These are phyloP conservation scores for Lasioglossum villosulum DNA, from an alignment of 2,888 invertebrate species.

Conservation along the genomic window DNA sequence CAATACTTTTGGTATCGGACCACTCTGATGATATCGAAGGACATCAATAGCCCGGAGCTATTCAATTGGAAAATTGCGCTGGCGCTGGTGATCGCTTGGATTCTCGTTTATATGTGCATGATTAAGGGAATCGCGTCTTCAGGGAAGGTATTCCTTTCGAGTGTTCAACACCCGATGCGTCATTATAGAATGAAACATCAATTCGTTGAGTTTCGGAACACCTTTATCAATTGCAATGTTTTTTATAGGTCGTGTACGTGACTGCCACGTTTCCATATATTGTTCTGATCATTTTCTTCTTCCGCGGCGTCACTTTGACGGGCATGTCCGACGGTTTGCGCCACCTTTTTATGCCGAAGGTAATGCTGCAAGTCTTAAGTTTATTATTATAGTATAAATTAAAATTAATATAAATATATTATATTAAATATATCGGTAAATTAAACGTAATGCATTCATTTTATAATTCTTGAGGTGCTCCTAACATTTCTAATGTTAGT, in stretches of 20 bases:
- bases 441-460: background rate
- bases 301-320: constrained; percentile 95
- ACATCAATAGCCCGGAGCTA: constrained; percentile 92
- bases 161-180: background rate
- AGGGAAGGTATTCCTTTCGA: constrained; percentile 89
- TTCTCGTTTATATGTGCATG: constrained; percentile 97
- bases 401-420: too few species aligned
- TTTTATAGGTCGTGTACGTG: constrained; percentile 91
- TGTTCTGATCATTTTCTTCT: constrained; percentile 97
- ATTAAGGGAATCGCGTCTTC: constrained; percentile 99
- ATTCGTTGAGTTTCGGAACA: background rate
- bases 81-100: constrained; percentile 95
- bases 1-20: constrained; percentile 98
- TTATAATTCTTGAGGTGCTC: background rate
- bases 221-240: constrained; percentile 49
- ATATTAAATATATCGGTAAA: background rate
- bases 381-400: too few species aligned
- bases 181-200: background rate
- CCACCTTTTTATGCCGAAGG: constrained; percentile 95
- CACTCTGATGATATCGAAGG: constrained; percentile 95
- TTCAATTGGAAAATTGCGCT: constrained; percentile 97
- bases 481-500: background rate
- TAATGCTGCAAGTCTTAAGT: constrained; percentile 70
- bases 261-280: constrained; percentile 98
- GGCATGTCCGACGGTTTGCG: constrained; percentile 94